Conservation (phyloP, 2,113 vertebrate species). For the Apaloderma vittatum region DNA sequence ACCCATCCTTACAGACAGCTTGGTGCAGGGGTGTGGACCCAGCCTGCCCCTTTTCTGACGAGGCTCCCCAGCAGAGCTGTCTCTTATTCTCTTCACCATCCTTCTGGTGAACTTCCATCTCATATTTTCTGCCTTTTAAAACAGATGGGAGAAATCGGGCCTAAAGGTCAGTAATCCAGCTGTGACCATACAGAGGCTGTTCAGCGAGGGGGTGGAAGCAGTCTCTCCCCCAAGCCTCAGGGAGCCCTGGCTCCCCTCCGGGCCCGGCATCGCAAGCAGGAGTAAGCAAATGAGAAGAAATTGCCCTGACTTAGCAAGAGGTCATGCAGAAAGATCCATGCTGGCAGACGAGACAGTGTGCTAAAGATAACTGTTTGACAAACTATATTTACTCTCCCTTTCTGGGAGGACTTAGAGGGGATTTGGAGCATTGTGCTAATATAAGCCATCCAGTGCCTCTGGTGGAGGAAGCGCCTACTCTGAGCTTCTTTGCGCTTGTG, state of each 20-base stretch:
- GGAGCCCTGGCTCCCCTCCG: background rate
- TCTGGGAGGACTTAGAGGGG: slow-evolving; percentile 73
- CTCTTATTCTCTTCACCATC: background rate
- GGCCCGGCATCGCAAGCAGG: background rate
- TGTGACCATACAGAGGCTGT: background rate
- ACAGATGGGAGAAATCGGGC: background rate
- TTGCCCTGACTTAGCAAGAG: slow-evolving; percentile 67
- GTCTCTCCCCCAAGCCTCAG: background rate
- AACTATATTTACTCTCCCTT: slow-evolving; percentile 74
- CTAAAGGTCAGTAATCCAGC: slow-evolving; percentile 4
- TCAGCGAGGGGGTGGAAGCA: background rate
- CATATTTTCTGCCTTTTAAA: background rate
- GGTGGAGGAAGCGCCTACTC: slow-evolving; percentile 55
- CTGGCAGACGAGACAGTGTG: slow-evolving; percentile 63
- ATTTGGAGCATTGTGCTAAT: slow-evolving; percentile 73
- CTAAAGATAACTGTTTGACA: slow-evolving; percentile 72
- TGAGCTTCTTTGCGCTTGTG: background rate
- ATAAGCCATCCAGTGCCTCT: slow-evolving; percentile 51
- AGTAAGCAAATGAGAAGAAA: slow-evolving; percentile 50
- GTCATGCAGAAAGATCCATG: slow-evolving; percentile 66
- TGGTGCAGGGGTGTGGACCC: background rate
- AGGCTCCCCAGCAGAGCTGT: background rate
- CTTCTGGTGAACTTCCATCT: background rate
- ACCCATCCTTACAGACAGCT: background rate
- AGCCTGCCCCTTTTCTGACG: fast-evolving